A percentile compares a stretch with the other conserved stretches of the same genome.
These are phyloP conservation scores for Phania funesta DNA, from an alignment of 2,888 invertebrate genomes.

Conservation along the genomic window DNA sequence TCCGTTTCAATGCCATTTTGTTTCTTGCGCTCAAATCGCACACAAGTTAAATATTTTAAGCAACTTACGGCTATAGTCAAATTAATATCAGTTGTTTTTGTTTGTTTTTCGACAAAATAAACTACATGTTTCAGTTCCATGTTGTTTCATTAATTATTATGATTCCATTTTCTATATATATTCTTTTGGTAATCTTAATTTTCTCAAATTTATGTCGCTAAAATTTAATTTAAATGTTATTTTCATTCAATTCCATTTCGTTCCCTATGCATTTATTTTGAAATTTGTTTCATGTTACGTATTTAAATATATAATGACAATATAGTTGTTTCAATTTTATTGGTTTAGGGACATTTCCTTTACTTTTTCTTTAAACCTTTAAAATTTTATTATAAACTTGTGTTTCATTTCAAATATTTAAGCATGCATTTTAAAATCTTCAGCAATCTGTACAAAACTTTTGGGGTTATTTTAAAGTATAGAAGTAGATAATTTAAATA, in stretches of 20 bases:
- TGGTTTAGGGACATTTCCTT: too few species aligned
- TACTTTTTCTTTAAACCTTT: not conserved
- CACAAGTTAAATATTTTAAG: too few species aligned
- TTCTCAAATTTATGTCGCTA: too few species aligned
- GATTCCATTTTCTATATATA: too few species aligned
- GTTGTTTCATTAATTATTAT: not conserved
- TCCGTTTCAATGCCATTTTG: not conserved
- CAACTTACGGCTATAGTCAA: too few species aligned
- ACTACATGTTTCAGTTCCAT: conserved; percentile 30
- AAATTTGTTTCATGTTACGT: too few species aligned
- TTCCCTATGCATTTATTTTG: not conserved
- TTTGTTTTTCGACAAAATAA: too few species aligned
- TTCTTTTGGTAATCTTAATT: too few species aligned
- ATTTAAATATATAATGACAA: too few species aligned
- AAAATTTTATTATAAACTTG: conserved; percentile 25
- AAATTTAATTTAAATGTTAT: too few species aligned
- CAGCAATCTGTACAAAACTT: not conserved
- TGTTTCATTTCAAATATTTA: conserved; percentile 18
- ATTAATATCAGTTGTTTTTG: too few species aligned
- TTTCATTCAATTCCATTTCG: not conserved
- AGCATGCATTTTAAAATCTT: conserved; percentile 20
- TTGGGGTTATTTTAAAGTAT: not conserved
- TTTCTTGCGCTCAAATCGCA: too few species aligned
- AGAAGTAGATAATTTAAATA: not conserved
- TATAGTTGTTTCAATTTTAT: not conserved